phyloP scores from a whole-genome alignment of 2,888 invertebrate genomes.

The Habroteleia sp. region DNA sequence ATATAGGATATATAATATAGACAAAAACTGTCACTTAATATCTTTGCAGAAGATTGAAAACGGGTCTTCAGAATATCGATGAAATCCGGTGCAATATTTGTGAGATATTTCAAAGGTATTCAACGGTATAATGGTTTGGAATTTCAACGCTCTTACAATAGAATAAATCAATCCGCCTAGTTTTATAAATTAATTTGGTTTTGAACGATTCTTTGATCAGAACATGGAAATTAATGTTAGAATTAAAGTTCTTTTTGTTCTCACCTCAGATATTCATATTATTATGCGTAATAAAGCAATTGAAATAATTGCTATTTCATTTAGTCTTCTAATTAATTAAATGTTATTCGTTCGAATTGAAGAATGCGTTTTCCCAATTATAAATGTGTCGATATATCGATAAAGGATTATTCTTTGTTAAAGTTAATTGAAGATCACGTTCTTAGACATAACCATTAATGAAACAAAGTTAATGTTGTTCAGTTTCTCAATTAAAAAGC shows the following conservation, averaged over 20 bases:
- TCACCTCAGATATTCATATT: too few species aligned
- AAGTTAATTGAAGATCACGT: too few species aligned
- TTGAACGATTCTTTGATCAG: background rate
- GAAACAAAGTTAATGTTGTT: background rate
- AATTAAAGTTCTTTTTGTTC: background rate
- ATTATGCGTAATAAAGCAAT: too few species aligned
- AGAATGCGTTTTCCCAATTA: too few species aligned
- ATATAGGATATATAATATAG: too few species aligned
- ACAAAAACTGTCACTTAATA: too few species aligned
- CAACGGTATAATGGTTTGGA: slow-evolving; percentile 5
- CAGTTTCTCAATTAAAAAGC: slow-evolving; percentile 17
- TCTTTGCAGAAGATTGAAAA: too few species aligned
- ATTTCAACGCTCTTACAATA: slow-evolving; percentile 26
- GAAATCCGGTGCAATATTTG: slow-evolving; percentile 28
- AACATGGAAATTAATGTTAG: background rate
- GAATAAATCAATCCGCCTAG: slow-evolving; percentile 22
- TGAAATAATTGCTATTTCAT: too few species aligned
- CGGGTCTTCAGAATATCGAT: slow-evolving; percentile 26
- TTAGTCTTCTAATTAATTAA: too few species aligned
- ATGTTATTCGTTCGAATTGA: too few species aligned
- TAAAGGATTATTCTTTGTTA: too few species aligned
- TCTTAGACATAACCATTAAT: background rate
- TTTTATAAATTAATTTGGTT: slow-evolving; percentile 20
- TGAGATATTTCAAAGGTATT: slow-evolving; percentile 23
- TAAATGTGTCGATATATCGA: too few species aligned